phyloP scores from a whole-genome alignment of 2,888 invertebrate genomes.

The Diachrysia chrysitis region DNA sequence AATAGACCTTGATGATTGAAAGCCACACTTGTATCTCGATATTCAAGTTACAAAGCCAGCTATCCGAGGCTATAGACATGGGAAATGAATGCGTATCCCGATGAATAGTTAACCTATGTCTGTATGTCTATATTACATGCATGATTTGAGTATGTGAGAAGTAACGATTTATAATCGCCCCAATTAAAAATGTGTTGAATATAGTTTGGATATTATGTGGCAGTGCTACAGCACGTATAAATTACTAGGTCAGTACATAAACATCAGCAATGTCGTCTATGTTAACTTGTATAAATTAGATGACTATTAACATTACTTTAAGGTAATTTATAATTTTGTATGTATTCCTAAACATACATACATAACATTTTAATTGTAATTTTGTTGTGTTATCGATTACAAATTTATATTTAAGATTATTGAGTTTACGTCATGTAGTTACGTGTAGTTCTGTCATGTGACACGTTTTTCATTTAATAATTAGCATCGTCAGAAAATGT shows the following conservation, averaged over 20 bases:
- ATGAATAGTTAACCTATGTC: slow-evolving; percentile 55
- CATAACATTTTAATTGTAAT: too few species aligned
- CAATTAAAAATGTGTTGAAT: not conserved
- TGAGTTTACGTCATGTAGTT: too few species aligned
- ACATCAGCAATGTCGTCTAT: too few species aligned
- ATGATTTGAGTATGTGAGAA: slow-evolving; percentile 30
- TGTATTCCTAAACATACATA: too few species aligned
- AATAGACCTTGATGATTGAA: slow-evolving; percentile 51
- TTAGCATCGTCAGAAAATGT: too few species aligned
- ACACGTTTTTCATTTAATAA: too few species aligned
- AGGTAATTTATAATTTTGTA: not conserved
- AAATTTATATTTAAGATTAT: too few species aligned
- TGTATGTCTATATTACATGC: slow-evolving; percentile 14
- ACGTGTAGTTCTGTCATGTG: too few species aligned
- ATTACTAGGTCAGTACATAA: too few species aligned
- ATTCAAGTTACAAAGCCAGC: slow-evolving; percentile 68
- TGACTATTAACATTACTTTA: not conserved
- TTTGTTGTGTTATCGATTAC: too few species aligned
- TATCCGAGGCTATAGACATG: slow-evolving; percentile 73
- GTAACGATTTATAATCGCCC: slow-evolving; percentile 13
- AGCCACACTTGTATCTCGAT: slow-evolving; percentile 51
- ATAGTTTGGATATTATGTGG: not conserved
- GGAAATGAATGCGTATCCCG: slow-evolving; percentile 63
- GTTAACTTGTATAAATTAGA: not conserved
- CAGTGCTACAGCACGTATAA: not conserved